Percentiles rank a stretch among this genome's conserved stretches.
Conservation (phyloP, 2,113 vertebrate species). For the Xenus cinereus region DNA sequence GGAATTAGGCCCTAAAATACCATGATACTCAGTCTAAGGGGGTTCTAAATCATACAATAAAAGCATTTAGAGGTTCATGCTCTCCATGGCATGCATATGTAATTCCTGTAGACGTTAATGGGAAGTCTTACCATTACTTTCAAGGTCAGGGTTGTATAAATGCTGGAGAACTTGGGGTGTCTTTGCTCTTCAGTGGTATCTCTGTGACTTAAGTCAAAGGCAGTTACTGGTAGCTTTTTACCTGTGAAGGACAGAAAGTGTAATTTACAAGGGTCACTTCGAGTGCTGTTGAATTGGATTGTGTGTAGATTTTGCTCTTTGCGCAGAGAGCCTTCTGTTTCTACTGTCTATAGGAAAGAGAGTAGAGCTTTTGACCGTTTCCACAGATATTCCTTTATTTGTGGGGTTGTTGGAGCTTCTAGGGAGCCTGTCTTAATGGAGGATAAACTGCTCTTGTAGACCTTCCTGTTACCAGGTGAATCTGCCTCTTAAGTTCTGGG, state of each 20-base stretch:
- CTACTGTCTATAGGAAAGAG: neutral
- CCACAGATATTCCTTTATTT: neutral
- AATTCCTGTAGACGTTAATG: slow-evolving; percentile 28
- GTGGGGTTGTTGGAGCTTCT: neutral
- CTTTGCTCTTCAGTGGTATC: neutral
- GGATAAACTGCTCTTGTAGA: neutral
- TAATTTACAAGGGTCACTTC: neutral
- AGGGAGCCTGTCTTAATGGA: neutral
- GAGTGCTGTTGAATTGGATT: neutral
- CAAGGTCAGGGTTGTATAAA: slow-evolving; percentile 33
- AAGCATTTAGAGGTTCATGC: slow-evolving; percentile 5
- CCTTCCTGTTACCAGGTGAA: neutral
- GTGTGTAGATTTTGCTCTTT: neutral
- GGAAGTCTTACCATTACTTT: neutral
- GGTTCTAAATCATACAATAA: slow-evolving; percentile 31
- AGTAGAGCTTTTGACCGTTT: neutral
- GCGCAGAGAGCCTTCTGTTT: neutral
- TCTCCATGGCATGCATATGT: neutral
- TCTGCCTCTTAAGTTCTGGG: neutral
- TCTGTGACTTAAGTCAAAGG: neutral
- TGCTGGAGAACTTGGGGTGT: neutral
- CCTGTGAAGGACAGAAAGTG: neutral
- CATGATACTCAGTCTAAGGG: neutral
- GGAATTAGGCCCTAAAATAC: slow-evolving; percentile 43
- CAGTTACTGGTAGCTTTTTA: neutral